Evolutionary conservation across 1,140 invertebrate genomes (phyloP).

Genomic region (Philotrypesis tridentata): DNA sequence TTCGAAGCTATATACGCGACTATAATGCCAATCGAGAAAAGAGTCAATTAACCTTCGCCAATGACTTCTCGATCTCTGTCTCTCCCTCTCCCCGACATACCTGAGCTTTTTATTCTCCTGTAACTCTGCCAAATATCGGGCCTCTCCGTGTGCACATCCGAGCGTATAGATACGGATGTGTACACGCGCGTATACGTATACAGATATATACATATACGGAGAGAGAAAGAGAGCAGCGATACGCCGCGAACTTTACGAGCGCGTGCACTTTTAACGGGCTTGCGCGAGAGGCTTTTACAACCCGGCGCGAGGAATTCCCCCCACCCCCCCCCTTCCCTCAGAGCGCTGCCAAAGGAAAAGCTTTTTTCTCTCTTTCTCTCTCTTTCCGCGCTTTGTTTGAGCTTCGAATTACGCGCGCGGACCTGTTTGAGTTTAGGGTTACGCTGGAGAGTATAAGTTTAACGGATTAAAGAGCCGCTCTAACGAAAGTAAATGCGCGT

Average conservation of each 20-base stretch:
- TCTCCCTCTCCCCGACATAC: background rate
- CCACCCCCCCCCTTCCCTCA: no score
- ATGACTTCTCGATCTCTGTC: background rate
- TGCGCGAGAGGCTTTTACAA: background rate
- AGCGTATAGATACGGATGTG: background rate
- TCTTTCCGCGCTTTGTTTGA: background rate
- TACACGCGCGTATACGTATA: background rate
- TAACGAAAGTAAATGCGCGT: background rate
- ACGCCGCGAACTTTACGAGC: constrained; percentile 8
- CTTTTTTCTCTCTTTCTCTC: background rate
- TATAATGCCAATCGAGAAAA: constrained; percentile 14
- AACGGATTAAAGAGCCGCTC: background rate
- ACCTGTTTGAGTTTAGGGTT: background rate
- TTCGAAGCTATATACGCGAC: background rate
- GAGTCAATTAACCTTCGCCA: constrained; percentile 28
- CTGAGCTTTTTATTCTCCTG: constrained; percentile 1
- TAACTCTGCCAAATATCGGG: background rate
- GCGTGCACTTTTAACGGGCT: background rate
- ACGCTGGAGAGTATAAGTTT: background rate
- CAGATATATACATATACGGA: no score
- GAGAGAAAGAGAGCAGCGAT: no score
- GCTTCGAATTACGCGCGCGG: background rate
- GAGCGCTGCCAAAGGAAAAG: background rate
- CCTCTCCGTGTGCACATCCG: background rate
- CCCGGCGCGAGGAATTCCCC: background rate